A percentile compares a stretch with the other conserved stretches of the same genome.
Evolutionary conservation across 2,113 vertebrate species (phyloP).

Genomic region (Dipodomys ordii): DNA sequence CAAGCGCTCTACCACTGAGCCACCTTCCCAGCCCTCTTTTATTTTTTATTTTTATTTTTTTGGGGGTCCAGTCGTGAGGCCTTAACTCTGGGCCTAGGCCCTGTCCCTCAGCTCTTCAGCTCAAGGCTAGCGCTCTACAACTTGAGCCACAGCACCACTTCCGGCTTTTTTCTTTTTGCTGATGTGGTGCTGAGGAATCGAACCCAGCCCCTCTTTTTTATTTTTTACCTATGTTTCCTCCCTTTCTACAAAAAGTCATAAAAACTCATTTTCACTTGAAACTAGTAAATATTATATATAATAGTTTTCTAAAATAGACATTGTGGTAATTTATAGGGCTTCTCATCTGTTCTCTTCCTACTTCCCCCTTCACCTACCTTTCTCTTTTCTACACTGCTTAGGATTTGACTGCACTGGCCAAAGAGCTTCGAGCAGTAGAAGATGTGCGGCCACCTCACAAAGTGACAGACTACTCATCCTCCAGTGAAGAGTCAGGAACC

Average conservation of each 20-base stretch:
- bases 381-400: conserved; percentile 62
- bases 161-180: too few species aligned
- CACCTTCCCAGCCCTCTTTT: too few species aligned
- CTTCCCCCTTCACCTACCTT: not conserved
- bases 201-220: too few species aligned
- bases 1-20: too few species aligned
- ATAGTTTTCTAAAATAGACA: not conserved
- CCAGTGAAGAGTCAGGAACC: conserved; percentile 97
- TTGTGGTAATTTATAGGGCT: not conserved
- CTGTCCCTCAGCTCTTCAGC: too few species aligned
- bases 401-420: conserved; percentile 97
- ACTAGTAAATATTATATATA: not conserved
- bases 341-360: not conserved
- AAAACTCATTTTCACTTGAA: not conserved
- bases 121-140: too few species aligned
- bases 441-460: conserved; percentile 96
- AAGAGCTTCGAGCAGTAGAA: conserved; percentile 96
- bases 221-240: not conserved
- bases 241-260: not conserved
- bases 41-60: too few species aligned
- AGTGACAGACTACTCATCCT: conserved; percentile 98
- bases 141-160: too few species aligned
- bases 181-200: too few species aligned
- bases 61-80: too few species aligned
- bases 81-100: too few species aligned